These are phyloP conservation scores for Cataglyphis cursor DNA, from an alignment of 2,888 invertebrate species.

Conservation along the genomic window DNA sequence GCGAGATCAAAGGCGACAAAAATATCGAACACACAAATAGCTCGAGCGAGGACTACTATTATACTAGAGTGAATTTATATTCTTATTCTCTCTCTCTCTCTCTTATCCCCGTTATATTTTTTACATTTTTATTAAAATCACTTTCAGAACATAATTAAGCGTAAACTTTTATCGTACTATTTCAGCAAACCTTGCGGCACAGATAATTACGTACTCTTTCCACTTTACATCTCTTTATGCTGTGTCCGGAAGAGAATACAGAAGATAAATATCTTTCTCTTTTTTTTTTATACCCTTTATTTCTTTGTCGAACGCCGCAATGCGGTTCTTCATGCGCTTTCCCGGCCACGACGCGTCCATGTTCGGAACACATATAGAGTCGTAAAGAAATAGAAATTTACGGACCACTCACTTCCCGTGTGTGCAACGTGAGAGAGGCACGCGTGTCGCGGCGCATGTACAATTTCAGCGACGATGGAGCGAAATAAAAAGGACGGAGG, in stretches of 20 bases:
- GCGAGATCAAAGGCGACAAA: constrained; percentile 45
- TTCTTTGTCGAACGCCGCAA: constrained; percentile 42
- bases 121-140: constrained; percentile 24
- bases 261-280: constrained; percentile 1
- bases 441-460: constrained; percentile 38
- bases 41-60: background rate
- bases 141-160: constrained; percentile 14
- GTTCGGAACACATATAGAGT: constrained; percentile 20
- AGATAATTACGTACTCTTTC: background rate
- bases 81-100: background rate
- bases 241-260: background rate
- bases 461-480: constrained; percentile 16
- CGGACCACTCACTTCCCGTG: constrained; percentile 28
- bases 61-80: background rate
- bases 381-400: constrained; percentile 55
- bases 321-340: constrained; percentile 42
- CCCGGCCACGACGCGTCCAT: constrained; percentile 32
- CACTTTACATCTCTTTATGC: background rate
- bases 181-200: background rate
- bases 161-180: background rate
- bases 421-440: constrained; percentile 35
- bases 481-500: constrained; percentile 38
- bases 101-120: background rate
- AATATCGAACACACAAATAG: constrained; percentile 44
- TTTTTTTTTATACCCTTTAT: background rate